A percentile compares a stretch with the other conserved stretches of the same genome.
Conservation (phyloP, 2,888 invertebrate species). For the Drosophila mercatorum region DNA sequence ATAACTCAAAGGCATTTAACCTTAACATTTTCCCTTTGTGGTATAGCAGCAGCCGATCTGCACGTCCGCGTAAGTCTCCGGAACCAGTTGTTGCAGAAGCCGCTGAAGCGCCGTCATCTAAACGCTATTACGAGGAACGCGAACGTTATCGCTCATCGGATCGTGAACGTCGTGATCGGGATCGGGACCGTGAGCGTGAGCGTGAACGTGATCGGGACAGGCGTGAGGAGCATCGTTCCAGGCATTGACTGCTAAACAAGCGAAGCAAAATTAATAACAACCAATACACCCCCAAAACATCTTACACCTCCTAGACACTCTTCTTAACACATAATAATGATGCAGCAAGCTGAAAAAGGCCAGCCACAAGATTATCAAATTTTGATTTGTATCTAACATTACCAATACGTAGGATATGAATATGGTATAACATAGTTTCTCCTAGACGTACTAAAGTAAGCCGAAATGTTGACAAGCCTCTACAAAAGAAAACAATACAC, state of each 20-base stretch:
- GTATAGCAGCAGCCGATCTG: constrained; percentile 83
- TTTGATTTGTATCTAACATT: constrained; percentile 78
- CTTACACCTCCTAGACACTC: constrained; percentile 57
- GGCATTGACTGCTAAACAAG: constrained; percentile 86
- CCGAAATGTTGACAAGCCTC: constrained; percentile 68
- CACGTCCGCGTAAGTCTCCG: constrained; percentile 86
- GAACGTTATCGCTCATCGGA: constrained; percentile 92
- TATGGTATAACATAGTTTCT: constrained; percentile 78
- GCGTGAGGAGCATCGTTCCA: constrained; percentile 89
- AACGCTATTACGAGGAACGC: constrained; percentile 93
- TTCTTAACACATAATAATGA: constrained; percentile 66
- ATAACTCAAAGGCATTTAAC: background rate
- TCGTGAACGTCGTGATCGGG: constrained; percentile 88
- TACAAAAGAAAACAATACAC: constrained; percentile 25
- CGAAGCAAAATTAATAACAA: constrained; percentile 50
- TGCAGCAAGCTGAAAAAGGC: constrained; percentile 47
- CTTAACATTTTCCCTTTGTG: constrained; percentile 28
- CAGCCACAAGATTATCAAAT: constrained; percentile 64
- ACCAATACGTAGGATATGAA: constrained; percentile 79
- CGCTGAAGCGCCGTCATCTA: constrained; percentile 83
- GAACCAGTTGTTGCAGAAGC: constrained; percentile 85
- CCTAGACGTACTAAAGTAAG: constrained; percentile 76
- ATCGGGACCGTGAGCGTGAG: constrained; percentile 88
- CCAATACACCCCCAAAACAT: constrained; percentile 42
- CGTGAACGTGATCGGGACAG: constrained; percentile 88